Percentiles rank a stretch among this genome's conserved stretches.
These are phyloP conservation scores for Corvus cornix DNA, from an alignment of 2,113 vertebrate genomes.

Conservation along the genomic window DNA sequence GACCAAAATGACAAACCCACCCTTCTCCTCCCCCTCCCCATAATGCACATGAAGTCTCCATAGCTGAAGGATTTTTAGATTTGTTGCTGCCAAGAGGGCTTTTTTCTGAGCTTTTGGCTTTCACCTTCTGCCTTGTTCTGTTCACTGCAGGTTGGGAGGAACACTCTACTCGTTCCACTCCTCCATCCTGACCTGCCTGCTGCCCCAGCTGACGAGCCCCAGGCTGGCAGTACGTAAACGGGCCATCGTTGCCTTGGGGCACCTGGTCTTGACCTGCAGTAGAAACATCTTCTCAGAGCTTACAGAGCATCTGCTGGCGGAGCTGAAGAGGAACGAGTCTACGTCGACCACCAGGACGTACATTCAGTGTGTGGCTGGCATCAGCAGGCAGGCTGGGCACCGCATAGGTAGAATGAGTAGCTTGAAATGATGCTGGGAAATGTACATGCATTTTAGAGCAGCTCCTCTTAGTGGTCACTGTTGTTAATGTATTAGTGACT, in stretches of 20 bases:
- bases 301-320: slow-evolving; percentile 83
- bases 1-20: background rate
- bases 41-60: background rate
- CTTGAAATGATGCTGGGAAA: background rate
- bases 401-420: slow-evolving; percentile 80
- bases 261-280: slow-evolving; percentile 89
- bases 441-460: background rate
- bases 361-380: slow-evolving; percentile 89
- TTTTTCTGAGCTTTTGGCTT: background rate
- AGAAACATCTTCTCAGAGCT: slow-evolving; percentile 87
- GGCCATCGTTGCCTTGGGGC: slow-evolving; percentile 87
- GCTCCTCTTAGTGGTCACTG: background rate
- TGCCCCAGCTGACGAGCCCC: slow-evolving; percentile 89
- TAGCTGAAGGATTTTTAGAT: background rate
- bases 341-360: slow-evolving; percentile 85
- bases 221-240: slow-evolving; percentile 93
- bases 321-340: slow-evolving; percentile 74
- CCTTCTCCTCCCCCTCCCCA: background rate
- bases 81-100: background rate
- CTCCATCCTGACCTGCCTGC: slow-evolving; percentile 87
- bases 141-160: slow-evolving; percentile 81
- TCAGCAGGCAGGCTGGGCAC: slow-evolving; percentile 91
- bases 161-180: slow-evolving; percentile 86
- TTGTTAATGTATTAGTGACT: background rate
- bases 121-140: background rate